Evolutionary conservation across 2,797 vertebrate species (phyloP), one percentile per base, ranked within the genome.

Genomic region (Acipenser oxyrinchus): DNA sequence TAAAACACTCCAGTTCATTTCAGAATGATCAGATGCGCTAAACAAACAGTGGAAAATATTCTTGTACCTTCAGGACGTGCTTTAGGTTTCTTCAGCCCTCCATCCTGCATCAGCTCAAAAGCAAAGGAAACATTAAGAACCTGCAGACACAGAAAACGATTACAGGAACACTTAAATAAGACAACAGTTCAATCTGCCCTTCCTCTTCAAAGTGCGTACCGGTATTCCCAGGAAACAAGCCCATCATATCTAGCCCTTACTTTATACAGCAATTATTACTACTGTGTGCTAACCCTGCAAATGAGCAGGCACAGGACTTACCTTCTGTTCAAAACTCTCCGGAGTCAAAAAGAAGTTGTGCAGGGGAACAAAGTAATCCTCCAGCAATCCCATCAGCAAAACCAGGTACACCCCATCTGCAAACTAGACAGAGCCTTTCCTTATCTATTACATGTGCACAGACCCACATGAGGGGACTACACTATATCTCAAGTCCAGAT

Each of bases 351-450:
- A 92, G 86, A 99, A 99, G 84, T 94, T 90, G 83, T 96, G 93
- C 23, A 99, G 89, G 2, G 96, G 95, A 15, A 99, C 93, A 66
- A 99, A 99, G 76, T 98, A 99, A 77, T 90, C 89, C 69, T 98
- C 96, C 12, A 99, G 86, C 48, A 99, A 86, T n/a, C 97, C 97
- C 94, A 97, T 97, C 75, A 99, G 82, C 66, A 99, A 82, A 53
- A 99, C 92, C 77, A 99, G 83, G 79, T 99, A 99, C 55, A 99
- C 97, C 0, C 96, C 97, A 66, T 99, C 96, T 83, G 96, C 95
- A 87, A 99, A 99, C 97, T 99, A 66, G 61, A 76, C 6, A 82
- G 69, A 83, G n/a, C 37, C 37, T 37, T 5, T 37, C 3, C 4
- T 37, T 37, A 37, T 37, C 23, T 37, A 37, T 37, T 37, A 37